Conservation (phyloP, 1,140 invertebrate genomes). For the Ceratoteleas bidentatus region DNA sequence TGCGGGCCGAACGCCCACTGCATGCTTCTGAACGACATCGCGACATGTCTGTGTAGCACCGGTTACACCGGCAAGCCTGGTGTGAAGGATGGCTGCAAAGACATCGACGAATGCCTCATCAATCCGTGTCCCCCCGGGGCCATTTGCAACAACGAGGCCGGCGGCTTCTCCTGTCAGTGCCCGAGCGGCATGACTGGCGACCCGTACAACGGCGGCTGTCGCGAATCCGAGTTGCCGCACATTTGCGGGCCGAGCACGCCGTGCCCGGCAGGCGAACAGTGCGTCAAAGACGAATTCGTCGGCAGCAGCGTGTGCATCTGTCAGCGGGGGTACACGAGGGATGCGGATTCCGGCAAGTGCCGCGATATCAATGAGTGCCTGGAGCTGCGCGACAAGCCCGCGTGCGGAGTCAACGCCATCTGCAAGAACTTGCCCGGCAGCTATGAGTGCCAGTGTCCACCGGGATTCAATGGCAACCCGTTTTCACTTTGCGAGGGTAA, state of each 20-base stretch:
- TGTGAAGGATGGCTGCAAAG: slow-evolving; percentile 88
- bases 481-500: slow-evolving; percentile 89
- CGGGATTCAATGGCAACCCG: slow-evolving; percentile 93
- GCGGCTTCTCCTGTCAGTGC: slow-evolving; percentile 93
- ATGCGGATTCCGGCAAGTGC: slow-evolving; percentile 87
- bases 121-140: slow-evolving; percentile 91
- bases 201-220: slow-evolving; percentile 88
- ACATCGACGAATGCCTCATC: slow-evolving; percentile 91
- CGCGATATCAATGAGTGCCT: slow-evolving; percentile 94
- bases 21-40: slow-evolving; percentile 90
- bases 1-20: slow-evolving; percentile 95
- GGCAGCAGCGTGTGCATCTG: slow-evolving; percentile 93
- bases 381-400: slow-evolving; percentile 85
- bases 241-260: slow-evolving; percentile 88
- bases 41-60: slow-evolving; percentile 90
- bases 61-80: slow-evolving; percentile 88
- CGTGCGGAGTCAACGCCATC: slow-evolving; percentile 92
- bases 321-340: slow-evolving; percentile 90
- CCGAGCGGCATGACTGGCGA: slow-evolving; percentile 87
- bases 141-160: slow-evolving; percentile 93
- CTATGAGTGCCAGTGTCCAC: slow-evolving; percentile 94
- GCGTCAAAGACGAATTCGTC: slow-evolving; percentile 87
- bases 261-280: slow-evolving; percentile 91
- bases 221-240: slow-evolving; percentile 83
- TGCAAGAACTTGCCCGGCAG: slow-evolving; percentile 97